Conservation (phyloP, 2,113 vertebrate genomes). For the Xenopus borealis region DNA sequence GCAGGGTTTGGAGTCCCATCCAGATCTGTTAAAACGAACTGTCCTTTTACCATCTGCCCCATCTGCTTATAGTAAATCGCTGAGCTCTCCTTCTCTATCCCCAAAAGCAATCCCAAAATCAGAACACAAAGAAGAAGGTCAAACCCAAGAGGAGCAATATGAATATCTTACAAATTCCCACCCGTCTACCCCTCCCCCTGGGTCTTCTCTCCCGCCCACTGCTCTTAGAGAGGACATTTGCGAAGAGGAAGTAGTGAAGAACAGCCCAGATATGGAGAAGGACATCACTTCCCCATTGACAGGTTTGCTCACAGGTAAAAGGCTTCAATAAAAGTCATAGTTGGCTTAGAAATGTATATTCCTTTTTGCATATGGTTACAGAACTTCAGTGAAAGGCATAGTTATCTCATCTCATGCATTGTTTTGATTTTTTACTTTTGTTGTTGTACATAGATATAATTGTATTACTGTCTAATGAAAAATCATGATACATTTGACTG, state of each 20-base stretch:
- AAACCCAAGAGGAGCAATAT: conserved; percentile 72
- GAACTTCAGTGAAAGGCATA: too few species aligned
- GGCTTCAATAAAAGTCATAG: too few species aligned
- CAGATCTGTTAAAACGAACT: conserved; percentile 75
- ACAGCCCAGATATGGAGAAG: conserved; percentile 73
- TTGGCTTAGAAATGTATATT: too few species aligned
- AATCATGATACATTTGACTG: too few species aligned
- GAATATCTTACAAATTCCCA: conserved; percentile 75
- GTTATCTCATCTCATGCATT: too few species aligned
- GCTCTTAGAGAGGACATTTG: conserved; percentile 78
- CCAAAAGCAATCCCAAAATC: conserved; percentile 74
- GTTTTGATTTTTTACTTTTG: too few species aligned
- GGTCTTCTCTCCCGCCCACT: conserved; percentile 64
- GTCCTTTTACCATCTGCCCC: conserved; percentile 70
- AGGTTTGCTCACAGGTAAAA: conserved; percentile 76
- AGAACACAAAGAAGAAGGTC: conserved; percentile 81
- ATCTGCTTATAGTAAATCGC: conserved; percentile 72
- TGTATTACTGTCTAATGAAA: too few species aligned
- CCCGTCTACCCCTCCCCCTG: conserved; percentile 64
- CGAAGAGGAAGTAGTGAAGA: conserved; percentile 71
- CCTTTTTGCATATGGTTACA: too few species aligned
- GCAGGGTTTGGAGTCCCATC: conserved; percentile 58
- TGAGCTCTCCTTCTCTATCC: conserved; percentile 72
- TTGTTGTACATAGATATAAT: too few species aligned
- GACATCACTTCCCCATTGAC: conserved; percentile 69